Evolutionary conservation across 53 echinoderm and acorn worm species (phyloP), one percentile per base, ranked within the genome.

Genomic region (Echinometra lucunter): DNA sequence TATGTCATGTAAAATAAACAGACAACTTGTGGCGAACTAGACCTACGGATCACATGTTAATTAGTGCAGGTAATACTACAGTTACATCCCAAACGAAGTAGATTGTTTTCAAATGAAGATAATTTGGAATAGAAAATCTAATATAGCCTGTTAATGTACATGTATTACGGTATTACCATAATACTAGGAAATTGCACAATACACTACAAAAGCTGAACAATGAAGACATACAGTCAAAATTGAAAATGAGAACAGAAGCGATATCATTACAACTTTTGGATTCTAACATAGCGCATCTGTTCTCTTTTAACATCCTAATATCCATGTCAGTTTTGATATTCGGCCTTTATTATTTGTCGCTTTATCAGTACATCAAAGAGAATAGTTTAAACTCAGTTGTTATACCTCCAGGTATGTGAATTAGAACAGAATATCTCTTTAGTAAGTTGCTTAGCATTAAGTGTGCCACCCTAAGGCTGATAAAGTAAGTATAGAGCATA

Each of bases 311-410:
- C 32, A 11, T 10, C 66, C 6, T 66, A 66, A 66, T 69, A 69
- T 69, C 32, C 7, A 30, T 69, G 32, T 19, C 11, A 69, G 69
- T 81, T 42, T 42, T 38, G 8, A 44, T 44, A 42, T 81, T 44
- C 0, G 40, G 6, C 4, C 42, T 21, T 44, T 12, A 47, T 47
- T 85, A 49, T 40, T 85, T 47, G 21, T 49, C 13, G 49, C 49
- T 47, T 85, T 85, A 85, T 85, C 85, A 85, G 85, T 40, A 28
- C 49, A 85, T 85, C 85, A 85, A 85, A 53, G 28, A 37, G 85
- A 37, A 49, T 85, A 78, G 18, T 42, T 42, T 78, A 38, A 78
- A 78, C 78, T 38, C 38, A 78, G 38, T 47, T 45, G 3, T 12
- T 85, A 47, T 85, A 49, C 85, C 85, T 85, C 21, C 47, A n/a